Evolutionary conservation across 2,888 invertebrate genomes (phyloP), one percentile per base, ranked within the genome.

Genomic region (Atherix ibis): DNA sequence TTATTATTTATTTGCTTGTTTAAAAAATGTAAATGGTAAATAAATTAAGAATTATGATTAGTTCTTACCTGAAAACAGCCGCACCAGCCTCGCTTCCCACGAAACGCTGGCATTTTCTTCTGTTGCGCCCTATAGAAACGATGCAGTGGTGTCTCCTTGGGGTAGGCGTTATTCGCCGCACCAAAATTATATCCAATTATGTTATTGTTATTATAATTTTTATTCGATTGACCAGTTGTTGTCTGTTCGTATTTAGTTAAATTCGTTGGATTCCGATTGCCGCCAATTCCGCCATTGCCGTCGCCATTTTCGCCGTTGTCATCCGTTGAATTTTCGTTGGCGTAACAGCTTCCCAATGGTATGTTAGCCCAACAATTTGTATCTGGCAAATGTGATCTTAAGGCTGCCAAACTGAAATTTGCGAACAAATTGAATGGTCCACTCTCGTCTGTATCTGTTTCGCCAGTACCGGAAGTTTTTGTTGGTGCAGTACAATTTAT

Each of bases 11-110:
- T n/a, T n/a, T n/a, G n/a, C n/a, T n/a, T n/a, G n/a, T n/a, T n/a
- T n/a, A n/a, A n/a, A n/a, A n/a, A n/a, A n/a, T n/a, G n/a, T n/a
- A n/a, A n/a, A n/a, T n/a, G n/a, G n/a, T n/a, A n/a, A n/a, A n/a
- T n/a, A n/a, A n/a, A n/a, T n/a, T n/a, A n/a, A n/a, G n/a, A n/a
- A n/a, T n/a, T n/a, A n/a, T n/a, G n/a, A n/a, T n/a, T n/a, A n/a
- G n/a, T n/a, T n/a, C 64, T 66, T 56, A 84, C 85, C 72, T 85
- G 81, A 44, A 85, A 65, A 54, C 85, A 85, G 50, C 84, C 83
- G 69, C 85, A 85, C 69, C 71, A 70, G 38, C 54, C 61, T 52
- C 73, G 67, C 49, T 71, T 67, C 41, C 76, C 61, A 9, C 61
- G 48, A 40, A 61, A 62, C 17, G 77, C 76, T 55, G 78, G 78